Percentiles rank a stretch among this genome's conserved stretches.
phyloP scores from a whole-genome alignment of 2,113 vertebrate genomes.

The Callipepla squamata region DNA sequence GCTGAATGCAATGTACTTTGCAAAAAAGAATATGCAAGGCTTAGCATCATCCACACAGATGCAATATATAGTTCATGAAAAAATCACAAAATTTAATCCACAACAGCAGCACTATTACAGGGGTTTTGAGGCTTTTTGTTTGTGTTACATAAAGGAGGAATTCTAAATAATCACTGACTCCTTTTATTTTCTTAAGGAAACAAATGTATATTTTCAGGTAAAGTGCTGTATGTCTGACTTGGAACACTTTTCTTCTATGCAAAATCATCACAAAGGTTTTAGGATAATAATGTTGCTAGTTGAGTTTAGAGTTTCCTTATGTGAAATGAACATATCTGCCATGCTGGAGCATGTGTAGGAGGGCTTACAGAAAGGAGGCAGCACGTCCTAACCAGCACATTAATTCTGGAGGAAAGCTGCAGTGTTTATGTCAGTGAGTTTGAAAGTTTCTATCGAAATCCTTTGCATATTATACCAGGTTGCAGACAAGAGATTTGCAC shows the following conservation, averaged over 20 bases:
- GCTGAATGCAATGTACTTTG: conserved; percentile 11
- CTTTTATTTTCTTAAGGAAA: not conserved
- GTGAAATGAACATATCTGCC: not conserved
- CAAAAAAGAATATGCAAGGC: not conserved
- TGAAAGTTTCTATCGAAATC: not conserved
- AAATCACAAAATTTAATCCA: not conserved
- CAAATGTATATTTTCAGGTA: not conserved
- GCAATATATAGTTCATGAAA: not conserved
- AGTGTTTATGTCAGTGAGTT: not conserved
- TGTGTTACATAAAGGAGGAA: not conserved
- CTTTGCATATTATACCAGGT: not conserved
- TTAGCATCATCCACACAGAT: not conserved
- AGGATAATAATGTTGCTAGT: not conserved
- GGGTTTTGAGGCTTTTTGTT: not conserved
- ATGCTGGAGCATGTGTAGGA: not conserved
- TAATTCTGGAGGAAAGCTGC: accelerated
- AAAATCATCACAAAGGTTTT: not conserved
- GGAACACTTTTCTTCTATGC: not conserved
- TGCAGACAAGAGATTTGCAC: not conserved
- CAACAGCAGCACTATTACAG: not conserved
- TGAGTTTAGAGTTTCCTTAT: not conserved
- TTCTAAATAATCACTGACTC: not conserved
- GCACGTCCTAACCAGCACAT: not conserved
- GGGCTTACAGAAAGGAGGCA: not conserved
- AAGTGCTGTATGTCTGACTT: not conserved